Evolutionary conservation across 2,113 vertebrate genomes (phyloP), one percentile per base, ranked within the genome.

Genomic region (Mesocricetus auratus): DNA sequence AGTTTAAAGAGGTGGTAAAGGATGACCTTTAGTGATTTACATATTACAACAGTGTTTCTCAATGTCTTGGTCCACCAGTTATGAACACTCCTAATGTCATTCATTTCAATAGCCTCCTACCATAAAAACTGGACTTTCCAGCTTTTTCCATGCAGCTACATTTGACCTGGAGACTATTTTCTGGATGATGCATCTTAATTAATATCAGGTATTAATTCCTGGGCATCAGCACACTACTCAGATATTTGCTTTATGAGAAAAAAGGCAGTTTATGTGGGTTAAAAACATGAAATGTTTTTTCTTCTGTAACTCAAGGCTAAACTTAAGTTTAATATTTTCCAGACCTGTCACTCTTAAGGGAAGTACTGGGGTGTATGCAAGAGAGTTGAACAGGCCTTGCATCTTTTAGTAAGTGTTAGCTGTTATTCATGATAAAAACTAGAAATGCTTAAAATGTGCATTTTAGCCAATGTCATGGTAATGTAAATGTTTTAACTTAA

Each of bases 171-270:
- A 50, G 8, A 47, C 22, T 79, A 13, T 74, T 45, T 81, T 78
- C 31, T 85, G 26, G 3, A n/a, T n/a, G 88, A 12, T 24, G 12
- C 77, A 56, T 24, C 16, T 9, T 68, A 6, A 69, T 0, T 60
- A 81, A 8, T 50, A 33, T 42, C 24, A 85, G 45, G 1, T 36
- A 6, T 26, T 36, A 83, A 64, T 58, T 73, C 90, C 36, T 45
- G 10, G 3, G 71, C n/a, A 4, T 16, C 53, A 45, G 29, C 22
- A 45, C 13, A 96, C 6, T 71, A 36, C 22, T 3, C 3, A 75
- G 21, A 39, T n/a, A 39, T 47, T 94, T 86, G 56, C 58, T 86
- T 93, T 94, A 97, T 92, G 19, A 53, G 21, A 19, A 71, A n/a
- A 53, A 89, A 91, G 56, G 62, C 33, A 22, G 68, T 86, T 68